Evolutionary conservation across 2,113 vertebrate genomes (phyloP).

Genomic region (Malurus elegans): DNA sequence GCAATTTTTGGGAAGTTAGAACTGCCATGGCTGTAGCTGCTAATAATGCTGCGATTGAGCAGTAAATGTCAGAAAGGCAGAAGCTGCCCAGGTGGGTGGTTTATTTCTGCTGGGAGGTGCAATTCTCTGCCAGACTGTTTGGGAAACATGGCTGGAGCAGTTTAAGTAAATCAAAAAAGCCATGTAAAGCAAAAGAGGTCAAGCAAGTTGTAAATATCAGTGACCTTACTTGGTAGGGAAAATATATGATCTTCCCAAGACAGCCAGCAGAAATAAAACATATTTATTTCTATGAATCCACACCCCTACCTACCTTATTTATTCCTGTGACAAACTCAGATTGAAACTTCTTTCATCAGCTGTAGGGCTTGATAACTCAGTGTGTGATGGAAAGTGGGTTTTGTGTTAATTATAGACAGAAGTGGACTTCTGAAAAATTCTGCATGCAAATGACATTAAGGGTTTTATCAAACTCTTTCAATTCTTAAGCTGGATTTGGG

Average conservation of each 20-base stretch:
- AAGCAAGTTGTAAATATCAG: not conserved
- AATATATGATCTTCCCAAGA: not conserved
- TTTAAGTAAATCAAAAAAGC: not conserved
- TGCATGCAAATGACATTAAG: not conserved
- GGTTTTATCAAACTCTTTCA: not conserved
- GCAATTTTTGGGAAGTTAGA: not conserved
- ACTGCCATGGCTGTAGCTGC: not conserved
- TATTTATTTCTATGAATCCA: not conserved
- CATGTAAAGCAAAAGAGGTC: not conserved
- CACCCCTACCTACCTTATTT: not conserved
- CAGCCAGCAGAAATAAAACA: not conserved
- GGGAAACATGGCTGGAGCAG: not conserved
- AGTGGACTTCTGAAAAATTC: not conserved
- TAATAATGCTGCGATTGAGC: not conserved
- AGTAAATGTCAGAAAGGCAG: not conserved
- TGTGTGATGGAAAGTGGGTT: not conserved
- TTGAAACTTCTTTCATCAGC: not conserved
- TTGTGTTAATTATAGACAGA: not conserved
- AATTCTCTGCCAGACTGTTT: not conserved
- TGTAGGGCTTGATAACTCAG: not conserved
- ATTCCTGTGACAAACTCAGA: not conserved
- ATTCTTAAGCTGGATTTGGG: not conserved
- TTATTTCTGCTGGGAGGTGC: not conserved
- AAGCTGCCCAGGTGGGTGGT: not conserved
- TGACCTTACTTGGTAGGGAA: not conserved